Conservation (phyloP, 2,113 vertebrate genomes). For the Cinclus mexicanus region DNA sequence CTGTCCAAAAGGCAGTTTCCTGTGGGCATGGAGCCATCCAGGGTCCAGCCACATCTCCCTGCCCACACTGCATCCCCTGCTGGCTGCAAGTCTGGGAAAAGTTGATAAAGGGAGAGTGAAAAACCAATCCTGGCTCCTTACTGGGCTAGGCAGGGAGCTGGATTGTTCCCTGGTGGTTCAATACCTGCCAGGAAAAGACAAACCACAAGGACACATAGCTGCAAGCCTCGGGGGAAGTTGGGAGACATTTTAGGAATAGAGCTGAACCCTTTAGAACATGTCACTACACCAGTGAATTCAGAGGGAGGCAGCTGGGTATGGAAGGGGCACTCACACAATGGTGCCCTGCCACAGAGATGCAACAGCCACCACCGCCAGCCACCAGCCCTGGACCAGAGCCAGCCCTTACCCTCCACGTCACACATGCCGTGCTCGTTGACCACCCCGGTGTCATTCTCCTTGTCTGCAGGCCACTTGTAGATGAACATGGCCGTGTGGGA, state of each 20-base stretch:
- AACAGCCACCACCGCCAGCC: not conserved
- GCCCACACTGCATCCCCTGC: accelerated
- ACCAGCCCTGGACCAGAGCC: accelerated
- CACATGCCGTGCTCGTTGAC: slow-evolving; percentile 82
- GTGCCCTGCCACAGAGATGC: not conserved
- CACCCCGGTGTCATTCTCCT: slow-evolving; percentile 85
- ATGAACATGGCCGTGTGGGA: slow-evolving; percentile 85
- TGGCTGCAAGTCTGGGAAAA: not conserved
- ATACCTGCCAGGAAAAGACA: not conserved
- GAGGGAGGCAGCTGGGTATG: not conserved
- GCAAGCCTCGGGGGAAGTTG: not conserved
- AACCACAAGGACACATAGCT: not conserved
- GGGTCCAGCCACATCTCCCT: not conserved
- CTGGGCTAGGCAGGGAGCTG: not conserved
- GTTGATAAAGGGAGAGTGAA: not conserved
- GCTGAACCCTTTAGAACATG: not conserved
- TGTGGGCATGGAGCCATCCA: not conserved
- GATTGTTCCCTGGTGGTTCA: not conserved
- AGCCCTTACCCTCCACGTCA: slow-evolving; percentile 72
- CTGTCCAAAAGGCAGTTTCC: not conserved
- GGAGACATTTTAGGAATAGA: not conserved
- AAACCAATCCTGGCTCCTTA: not conserved
- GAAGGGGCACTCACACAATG: not conserved
- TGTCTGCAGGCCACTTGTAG: slow-evolving; percentile 85
- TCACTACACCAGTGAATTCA: not conserved